Percentiles rank a stretch among this genome's conserved stretches.
phyloP scores from a whole-genome alignment of 2,113 vertebrate species.

The Dipodomys ordii region DNA sequence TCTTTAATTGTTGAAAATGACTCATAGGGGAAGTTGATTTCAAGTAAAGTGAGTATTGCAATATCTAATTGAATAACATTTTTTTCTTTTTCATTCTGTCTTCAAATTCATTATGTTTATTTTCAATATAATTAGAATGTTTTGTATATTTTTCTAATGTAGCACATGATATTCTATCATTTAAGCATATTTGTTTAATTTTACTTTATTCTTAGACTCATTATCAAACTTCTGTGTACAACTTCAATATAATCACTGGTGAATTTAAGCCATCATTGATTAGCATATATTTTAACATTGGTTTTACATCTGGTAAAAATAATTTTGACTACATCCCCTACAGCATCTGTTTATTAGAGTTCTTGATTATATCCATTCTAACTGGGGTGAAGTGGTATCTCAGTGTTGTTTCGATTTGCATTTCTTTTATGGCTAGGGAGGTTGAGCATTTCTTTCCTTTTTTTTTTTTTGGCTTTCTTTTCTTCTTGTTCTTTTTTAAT shows the following conservation, averaged over 20 bases:
- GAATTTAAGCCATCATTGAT: neutral
- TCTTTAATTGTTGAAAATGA: slow-evolving; percentile 76
- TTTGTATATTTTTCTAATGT: neutral
- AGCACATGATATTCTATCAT: neutral
- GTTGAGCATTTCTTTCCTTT: too few relatives aligned
- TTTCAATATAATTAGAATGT: neutral
- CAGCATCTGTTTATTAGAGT: too few relatives aligned
- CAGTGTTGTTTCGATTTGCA: too few relatives aligned
- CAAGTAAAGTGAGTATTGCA: slow-evolving; percentile 54
- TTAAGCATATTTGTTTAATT: neutral
- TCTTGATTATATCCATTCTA: too few relatives aligned
- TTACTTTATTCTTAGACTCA: neutral
- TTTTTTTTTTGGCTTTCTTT: too few relatives aligned
- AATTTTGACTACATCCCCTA: too few relatives aligned
- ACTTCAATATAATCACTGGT: neutral
- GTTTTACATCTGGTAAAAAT: neutral
- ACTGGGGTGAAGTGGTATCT: too few relatives aligned
- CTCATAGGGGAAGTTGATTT: slow-evolving; percentile 66
- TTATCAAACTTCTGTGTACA: neutral
- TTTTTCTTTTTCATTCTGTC: neutral
- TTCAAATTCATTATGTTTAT: neutral
- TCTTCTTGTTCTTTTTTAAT: too few relatives aligned
- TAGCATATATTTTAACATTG: neutral
- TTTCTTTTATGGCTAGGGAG: too few relatives aligned
- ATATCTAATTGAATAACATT: slow-evolving; percentile 54